Conservation (phyloP, 2,888 invertebrate genomes). For the Drosophila mercatorum region DNA sequence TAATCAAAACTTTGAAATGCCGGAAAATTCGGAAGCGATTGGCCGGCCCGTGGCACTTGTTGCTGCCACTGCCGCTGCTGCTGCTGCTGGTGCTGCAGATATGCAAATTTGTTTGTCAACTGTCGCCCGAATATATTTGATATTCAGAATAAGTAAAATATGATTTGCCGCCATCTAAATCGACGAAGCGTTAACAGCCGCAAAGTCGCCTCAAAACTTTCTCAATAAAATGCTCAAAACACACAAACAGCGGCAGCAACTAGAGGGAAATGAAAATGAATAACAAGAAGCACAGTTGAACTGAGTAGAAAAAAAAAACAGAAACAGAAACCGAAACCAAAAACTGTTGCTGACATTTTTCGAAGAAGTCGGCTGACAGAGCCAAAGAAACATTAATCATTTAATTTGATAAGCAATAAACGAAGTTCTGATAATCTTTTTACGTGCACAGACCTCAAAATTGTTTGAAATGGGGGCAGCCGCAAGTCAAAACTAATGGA, state of each 20-base stretch:
- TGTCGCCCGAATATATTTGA: slow-evolving; percentile 25
- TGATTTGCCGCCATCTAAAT: slow-evolving; percentile 42
- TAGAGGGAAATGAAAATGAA: slow-evolving; percentile 25
- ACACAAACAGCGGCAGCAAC: slow-evolving; percentile 10
- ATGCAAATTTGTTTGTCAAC: slow-evolving; percentile 19
- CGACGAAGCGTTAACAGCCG: slow-evolving; percentile 60
- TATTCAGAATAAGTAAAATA: slow-evolving; percentile 45
- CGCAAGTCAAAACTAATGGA: slow-evolving; percentile 42
- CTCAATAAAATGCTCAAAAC: slow-evolving; percentile 68
- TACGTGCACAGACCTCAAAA: slow-evolving; percentile 45
- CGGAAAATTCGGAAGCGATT: neutral
- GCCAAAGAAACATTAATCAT: slow-evolving; percentile 67
- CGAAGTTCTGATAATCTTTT: slow-evolving; percentile 71
- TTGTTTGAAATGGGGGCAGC: slow-evolving; percentile 33
- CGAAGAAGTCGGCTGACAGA: slow-evolving; percentile 10
- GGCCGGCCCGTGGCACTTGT: slow-evolving; percentile 36
- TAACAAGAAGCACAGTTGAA: slow-evolving; percentile 48
- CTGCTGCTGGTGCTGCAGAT: neutral
- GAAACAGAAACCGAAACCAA: slow-evolving; percentile 17
- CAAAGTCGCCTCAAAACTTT: slow-evolving; percentile 64
- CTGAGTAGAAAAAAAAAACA: slow-evolving; percentile 19
- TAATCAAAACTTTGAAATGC: neutral
- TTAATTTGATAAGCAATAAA: slow-evolving; percentile 80
- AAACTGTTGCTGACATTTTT: slow-evolving; percentile 72
- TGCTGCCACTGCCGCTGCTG: slow-evolving; percentile 13